Evolutionary conservation across 2,113 vertebrate species (phyloP), one percentile per base, ranked within the genome.

Genomic region (Pluvianellus socialis): DNA sequence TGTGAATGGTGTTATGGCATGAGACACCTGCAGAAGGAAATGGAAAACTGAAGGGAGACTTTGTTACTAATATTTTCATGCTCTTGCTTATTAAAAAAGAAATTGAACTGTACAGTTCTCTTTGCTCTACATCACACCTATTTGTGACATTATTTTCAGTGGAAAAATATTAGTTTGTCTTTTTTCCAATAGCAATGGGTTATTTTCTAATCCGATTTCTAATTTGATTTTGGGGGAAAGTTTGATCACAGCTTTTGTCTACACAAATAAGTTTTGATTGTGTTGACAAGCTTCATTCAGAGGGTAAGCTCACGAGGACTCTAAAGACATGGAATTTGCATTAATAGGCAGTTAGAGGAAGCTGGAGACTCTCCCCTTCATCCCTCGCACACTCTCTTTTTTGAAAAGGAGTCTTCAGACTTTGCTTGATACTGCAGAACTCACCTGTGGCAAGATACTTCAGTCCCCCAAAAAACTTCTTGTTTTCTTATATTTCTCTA

Each of bases 301-400:
- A 62, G 4, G 14, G 62, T 79, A 66, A 62, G 12, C 3, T 84
- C 19, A 38, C 4, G 42, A 58, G 66, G 52, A 75, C 3, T 44
- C 4, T 62, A 38, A 67, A 47, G 33, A 6, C 4, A 79, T 38
- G 21, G 18, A 79, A 65, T 3, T 7, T 87, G 33, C 26, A 33
- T 76, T 44, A 87, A 45, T 4, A 86, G 8, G 4, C 12, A 79
- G 3, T 35, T 61, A 49, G 33, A 55, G 49, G 21, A 66, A 89
- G 7, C 12, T 80, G 49, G 5, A 76, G 10, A 76, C 13, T 75
- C 6, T 73, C 6, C 21, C 4, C 3, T 75, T 1, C 1, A 45
- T 35, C 3, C 6, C 4, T 13, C n/a, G 10, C 27, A 52, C 9
- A 50, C 4, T 0, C 4, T 38, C 1, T 30, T 28, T 63, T 74